Base-by-base conservation (phyloP, 92 coral and sea anemone genomes). In the Blastomussa wellsi region DNA sequence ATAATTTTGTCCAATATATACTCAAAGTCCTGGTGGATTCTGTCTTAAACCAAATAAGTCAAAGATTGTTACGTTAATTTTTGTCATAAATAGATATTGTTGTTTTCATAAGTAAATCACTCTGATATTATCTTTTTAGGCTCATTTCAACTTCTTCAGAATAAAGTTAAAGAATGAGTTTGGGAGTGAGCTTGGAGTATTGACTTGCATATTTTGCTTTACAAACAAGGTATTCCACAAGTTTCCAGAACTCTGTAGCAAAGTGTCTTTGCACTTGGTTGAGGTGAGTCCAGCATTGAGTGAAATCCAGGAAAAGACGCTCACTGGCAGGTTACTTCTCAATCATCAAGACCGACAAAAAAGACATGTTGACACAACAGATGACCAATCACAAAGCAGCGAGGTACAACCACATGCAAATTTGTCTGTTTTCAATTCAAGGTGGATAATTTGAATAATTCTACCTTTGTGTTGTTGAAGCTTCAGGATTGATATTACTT, bases 211-310 rank as follows among this genome's bases (percentile, higher is more conserved):
- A n/a, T 11, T 53, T 55, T 59, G 8, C 7, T 71, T 81, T 79
- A 38, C 24, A 5, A 39, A 49, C 28, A 32, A 95, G 98, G 98
- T 94, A 41, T 88, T 93, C 72, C 72, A 75, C 80, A 96, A 94
- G 79, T 91, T 96, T 86, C 88, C 92, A 52, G 92, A 76, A 51
- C 87, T 96, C 48, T 89, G 87, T 70, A 90, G 88, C 42, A 87
- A 78, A 31, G 64, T 95, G 24, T 89, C 95, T 29, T 49, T 95
- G 52, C 94, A 94, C 74, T 68, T 95, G 44, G 93, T 94, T 38
- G 98, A 95, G 74, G 92, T 95, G 36, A 95, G 98, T 72, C 98
- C 99, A 39, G 86, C 89, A 13, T 67, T 96, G 87, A 96, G 95
- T 86, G 92, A 80, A 31, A 89, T 92, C 44, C 99, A 96, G 72